Evolutionary conservation across 2,113 vertebrate genomes (phyloP).

Genomic region (Lepidiolamprologus cunningtoni): DNA sequence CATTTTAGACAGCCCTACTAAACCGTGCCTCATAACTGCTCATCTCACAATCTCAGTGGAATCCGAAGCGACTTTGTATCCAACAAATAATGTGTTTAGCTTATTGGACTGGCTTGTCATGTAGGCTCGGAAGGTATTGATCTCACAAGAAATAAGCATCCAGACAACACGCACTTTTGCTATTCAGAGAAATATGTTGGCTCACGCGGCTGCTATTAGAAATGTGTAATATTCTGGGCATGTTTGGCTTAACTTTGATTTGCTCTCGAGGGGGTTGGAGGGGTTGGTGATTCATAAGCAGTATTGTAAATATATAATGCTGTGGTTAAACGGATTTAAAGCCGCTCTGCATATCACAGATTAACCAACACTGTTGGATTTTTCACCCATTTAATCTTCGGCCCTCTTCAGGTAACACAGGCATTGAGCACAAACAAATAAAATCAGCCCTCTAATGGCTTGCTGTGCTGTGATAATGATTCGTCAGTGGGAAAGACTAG

Average conservation of each 20-base stretch:
- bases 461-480: not conserved
- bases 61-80: not conserved
- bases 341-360: not conserved
- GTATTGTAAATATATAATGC: constrained; percentile 52
- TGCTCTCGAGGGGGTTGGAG: constrained; percentile 6
- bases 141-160: not conserved
- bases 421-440: constrained; percentile 2
- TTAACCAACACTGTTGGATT: constrained; percentile 18
- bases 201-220: not conserved
- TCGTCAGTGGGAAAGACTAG: not conserved
- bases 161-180: not conserved
- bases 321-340: constrained; percentile 37
- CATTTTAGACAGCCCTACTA: not conserved
- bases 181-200: not conserved
- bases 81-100: not conserved
- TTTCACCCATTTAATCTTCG: constrained; percentile 18
- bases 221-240: constrained; percentile 11
- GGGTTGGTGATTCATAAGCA: constrained; percentile 53
- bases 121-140: not conserved
- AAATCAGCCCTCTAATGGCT: constrained; percentile 17
- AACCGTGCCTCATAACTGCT: not conserved
- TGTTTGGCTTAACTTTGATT: constrained; percentile 35
- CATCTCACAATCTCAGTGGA: not conserved
- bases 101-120: not conserved
- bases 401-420: constrained; percentile 17